Base-by-base conservation (phyloP, 1,140 invertebrate genomes). In the Himalopsyche phryganea region DNA sequence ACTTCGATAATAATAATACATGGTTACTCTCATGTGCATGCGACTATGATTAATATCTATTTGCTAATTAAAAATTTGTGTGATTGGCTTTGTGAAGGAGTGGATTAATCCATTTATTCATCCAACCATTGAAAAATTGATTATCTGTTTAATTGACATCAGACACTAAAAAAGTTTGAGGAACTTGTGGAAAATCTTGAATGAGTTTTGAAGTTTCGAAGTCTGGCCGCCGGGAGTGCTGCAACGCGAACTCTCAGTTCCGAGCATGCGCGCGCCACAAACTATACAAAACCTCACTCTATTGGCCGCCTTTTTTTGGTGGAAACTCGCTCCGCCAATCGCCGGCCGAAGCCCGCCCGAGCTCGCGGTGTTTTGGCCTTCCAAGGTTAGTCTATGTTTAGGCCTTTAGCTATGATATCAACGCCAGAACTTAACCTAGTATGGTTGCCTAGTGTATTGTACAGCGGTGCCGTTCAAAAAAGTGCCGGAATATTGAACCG, bases 401-500 rank as follows among this genome's bases (percentile, higher is more conserved):
- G 47, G 54, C 54, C 54, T 57, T 57, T 57, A 55, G 60, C 61
- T 63, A 63, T 63, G 61, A 58, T 63, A 58, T 58, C 61, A 51
- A 58, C 61, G 61, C 52, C 61, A 53, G 56, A 63, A 55, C 61
- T 63, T 42, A 63, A 63, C 61, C 56, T 63, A 50, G 61, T 63
- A 50, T 63, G 61, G 61, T 51, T 63, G 61, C 61, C 61, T 58
- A 58, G 61, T 55, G 61, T 63, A 17, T 50, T 63, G 52, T 61
- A 61, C 35, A 44, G 54, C 50, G 44, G 47, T 41, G 52, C 41
- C 59, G 50, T 53, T 51, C 53, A 56, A 50, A 61, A 46, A 44
- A 57, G 54, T 57, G 54, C 40, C 54, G 54, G 54, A 50, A 57
- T 57, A 57, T 57, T 50, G 28, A 57, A 45, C 44, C 48, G 54